Evolutionary conservation across 2,797 vertebrate species (phyloP).

Genomic region (Uromys caudimaculatus): DNA sequence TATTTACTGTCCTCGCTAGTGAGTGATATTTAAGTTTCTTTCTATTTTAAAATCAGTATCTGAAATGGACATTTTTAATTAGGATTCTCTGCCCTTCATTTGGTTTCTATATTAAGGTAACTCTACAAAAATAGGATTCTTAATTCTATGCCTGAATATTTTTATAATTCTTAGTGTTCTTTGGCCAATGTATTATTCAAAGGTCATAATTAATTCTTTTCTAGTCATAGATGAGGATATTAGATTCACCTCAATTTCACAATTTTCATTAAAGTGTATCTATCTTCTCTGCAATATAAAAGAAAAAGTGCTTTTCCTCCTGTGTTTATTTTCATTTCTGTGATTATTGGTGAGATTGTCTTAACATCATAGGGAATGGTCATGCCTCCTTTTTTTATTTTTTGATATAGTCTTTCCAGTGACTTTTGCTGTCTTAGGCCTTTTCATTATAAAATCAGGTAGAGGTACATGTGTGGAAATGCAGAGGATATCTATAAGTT

Average conservation of each 20-base stretch:
- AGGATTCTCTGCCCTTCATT: not conserved
- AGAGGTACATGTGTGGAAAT: not conserved
- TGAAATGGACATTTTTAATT: not conserved
- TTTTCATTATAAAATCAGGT: constrained; percentile 23
- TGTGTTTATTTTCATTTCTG: not conserved
- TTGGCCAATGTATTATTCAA: not conserved
- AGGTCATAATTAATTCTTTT: constrained; percentile 9
- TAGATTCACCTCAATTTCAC: not conserved
- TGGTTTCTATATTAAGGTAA: not conserved
- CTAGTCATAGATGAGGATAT: not conserved
- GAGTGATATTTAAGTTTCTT: constrained; percentile 30
- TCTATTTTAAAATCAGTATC: not conserved
- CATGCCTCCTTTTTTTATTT: not conserved
- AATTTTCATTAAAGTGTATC: not conserved
- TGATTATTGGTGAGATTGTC: not conserved
- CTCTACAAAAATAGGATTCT: not conserved
- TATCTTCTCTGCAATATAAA: constrained; percentile 20
- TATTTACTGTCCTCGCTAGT: constrained; percentile 1
- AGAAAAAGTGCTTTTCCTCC: not conserved
- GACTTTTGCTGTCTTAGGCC: not conserved
- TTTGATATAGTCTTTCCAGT: constrained; percentile 17
- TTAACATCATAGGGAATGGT: not conserved
- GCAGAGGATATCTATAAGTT: not conserved
- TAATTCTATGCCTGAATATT: constrained; percentile 11
- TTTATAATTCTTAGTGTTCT: constrained; percentile 16